Percentiles rank a stretch among this genome's conserved stretches.
These are phyloP conservation scores for Camelus dromedarius DNA, from an alignment of 2,113 vertebrate species.

Conservation along the genomic window DNA sequence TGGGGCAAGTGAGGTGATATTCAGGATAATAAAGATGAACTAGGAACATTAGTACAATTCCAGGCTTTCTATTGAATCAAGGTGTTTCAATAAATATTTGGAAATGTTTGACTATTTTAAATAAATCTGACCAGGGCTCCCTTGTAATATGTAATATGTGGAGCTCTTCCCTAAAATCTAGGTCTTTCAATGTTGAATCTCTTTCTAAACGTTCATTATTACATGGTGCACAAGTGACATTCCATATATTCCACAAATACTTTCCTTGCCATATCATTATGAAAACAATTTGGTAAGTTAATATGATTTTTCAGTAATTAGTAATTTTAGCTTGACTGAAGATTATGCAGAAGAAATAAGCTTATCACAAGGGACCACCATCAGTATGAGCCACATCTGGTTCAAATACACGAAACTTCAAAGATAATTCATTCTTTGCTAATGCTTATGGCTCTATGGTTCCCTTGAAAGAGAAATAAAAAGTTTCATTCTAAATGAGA, in stretches of 20 bases:
- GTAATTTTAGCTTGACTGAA: constrained; percentile 47
- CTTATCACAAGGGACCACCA: background rate
- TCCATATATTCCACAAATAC: constrained; percentile 34
- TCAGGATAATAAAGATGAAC: constrained; percentile 65
- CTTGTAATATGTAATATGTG: constrained; percentile 69
- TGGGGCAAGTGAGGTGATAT: constrained; percentile 54
- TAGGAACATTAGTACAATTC: constrained; percentile 70
- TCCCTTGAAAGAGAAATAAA: constrained; percentile 69
- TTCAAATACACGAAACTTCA: constrained; percentile 29
- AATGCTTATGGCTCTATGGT: constrained; percentile 63
- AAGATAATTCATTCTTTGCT: constrained; percentile 52
- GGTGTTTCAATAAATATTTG: constrained; percentile 85
- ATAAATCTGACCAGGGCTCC: constrained; percentile 70
- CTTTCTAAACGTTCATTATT: constrained; percentile 66
- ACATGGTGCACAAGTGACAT: constrained; percentile 53
- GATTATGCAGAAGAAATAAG: background rate
- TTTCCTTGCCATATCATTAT: constrained; percentile 33
- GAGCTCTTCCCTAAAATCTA: constrained; percentile 9
- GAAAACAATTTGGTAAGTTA: background rate
- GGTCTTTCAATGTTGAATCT: constrained; percentile 58
- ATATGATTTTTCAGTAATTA: constrained; percentile 24
- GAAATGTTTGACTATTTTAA: constrained; percentile 82
- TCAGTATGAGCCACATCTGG: constrained; percentile 26
- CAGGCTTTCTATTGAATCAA: constrained; percentile 70
- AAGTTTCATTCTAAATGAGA: constrained; percentile 19